These are phyloP conservation scores for Cydia strobilella DNA, from an alignment of 1,140 invertebrate species.

Conservation along the genomic window DNA sequence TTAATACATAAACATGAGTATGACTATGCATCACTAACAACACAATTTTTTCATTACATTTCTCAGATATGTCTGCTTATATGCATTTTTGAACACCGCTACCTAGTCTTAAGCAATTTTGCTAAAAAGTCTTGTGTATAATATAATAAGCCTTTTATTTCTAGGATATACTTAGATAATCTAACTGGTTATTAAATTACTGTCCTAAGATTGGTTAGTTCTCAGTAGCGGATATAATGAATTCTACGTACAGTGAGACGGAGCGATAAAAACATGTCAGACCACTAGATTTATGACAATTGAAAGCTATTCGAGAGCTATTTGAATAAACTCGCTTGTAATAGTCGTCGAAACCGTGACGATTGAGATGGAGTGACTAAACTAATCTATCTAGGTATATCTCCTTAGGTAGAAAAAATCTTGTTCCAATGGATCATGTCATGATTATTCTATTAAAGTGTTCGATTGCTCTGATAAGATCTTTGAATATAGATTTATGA, in stretches of 20 bases:
- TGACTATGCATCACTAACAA: no score
- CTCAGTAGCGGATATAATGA: slow-evolving; percentile 40
- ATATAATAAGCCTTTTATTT: no score
- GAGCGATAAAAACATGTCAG: slow-evolving; percentile 62
- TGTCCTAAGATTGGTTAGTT: slow-evolving; percentile 3
- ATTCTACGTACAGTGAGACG: slow-evolving; percentile 34
- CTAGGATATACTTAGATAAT: no score
- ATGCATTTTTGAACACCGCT: no score
- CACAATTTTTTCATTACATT: no score
- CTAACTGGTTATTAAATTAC: not conserved
- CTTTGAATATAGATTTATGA: slow-evolving; percentile 50
- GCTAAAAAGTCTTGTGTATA: not conserved
- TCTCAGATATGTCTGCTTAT: no score
- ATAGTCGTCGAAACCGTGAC: slow-evolving; percentile 47
- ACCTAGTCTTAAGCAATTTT: not conserved
- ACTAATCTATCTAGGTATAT: slow-evolving; percentile 38
- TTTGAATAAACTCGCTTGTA: slow-evolving; percentile 63
- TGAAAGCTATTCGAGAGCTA: slow-evolving; percentile 54
- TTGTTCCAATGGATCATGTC: slow-evolving; percentile 43
- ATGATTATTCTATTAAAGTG: slow-evolving; percentile 63
- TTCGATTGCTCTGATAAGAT: slow-evolving; percentile 57
- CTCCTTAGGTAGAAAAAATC: slow-evolving; percentile 21
- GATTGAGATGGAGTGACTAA: slow-evolving; percentile 45
- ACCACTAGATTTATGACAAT: slow-evolving; percentile 58
- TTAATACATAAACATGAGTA: no score